Conservation (phyloP, 2,888 invertebrate species). For the Cerastis rubricosa region DNA sequence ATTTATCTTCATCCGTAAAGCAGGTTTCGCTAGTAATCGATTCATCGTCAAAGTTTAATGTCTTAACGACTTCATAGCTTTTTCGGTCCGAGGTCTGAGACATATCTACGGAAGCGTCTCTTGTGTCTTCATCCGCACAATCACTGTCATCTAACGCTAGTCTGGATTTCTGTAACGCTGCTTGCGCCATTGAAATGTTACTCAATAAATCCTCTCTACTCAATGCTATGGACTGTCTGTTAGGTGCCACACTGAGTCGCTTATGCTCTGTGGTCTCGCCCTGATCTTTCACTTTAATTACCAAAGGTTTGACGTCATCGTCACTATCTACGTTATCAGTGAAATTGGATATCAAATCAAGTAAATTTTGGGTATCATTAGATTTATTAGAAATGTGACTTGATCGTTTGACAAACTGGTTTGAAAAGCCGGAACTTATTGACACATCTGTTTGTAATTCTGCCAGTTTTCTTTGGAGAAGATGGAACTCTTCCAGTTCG, state of each 20-base stretch:
- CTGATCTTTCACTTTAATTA: constrained; percentile 40
- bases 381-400: constrained; percentile 72
- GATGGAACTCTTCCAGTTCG: constrained; percentile 27
- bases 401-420: constrained; percentile 36
- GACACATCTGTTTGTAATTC: constrained; percentile 56
- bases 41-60: constrained; percentile 83
- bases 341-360: constrained; percentile 80
- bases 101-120: constrained; percentile 53
- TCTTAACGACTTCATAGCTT: constrained; percentile 83
- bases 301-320: constrained; percentile 35
- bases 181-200: constrained; percentile 83
- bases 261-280: constrained; percentile 59
- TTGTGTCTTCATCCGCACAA: constrained; percentile 69
- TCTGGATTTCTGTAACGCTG: constrained; percentile 76
- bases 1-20: constrained; percentile 61
- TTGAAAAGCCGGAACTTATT: constrained; percentile 40
- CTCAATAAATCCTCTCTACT: constrained; percentile 79
- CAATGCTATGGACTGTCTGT: constrained; percentile 75
- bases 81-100: constrained; percentile 66
- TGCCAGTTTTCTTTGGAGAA: constrained; percentile 61
- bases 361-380: constrained; percentile 80
- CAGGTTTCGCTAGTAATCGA: constrained; percentile 71
- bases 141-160: constrained; percentile 72
- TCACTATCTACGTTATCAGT: constrained; percentile 72
- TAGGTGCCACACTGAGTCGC: constrained; percentile 72